Base-by-base conservation (phyloP, 1,140 invertebrate species). In the Drosophila parvula region DNA sequence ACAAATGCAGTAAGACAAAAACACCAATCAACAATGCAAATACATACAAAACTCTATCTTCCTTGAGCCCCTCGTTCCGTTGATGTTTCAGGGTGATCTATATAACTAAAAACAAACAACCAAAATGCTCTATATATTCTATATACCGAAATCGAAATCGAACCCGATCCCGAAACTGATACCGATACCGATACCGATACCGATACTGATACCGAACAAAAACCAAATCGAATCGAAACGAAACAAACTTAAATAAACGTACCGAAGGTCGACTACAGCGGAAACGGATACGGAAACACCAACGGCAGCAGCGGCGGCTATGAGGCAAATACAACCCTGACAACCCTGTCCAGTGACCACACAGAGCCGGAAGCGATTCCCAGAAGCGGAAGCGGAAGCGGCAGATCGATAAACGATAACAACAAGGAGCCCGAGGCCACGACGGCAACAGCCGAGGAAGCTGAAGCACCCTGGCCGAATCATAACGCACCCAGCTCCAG, bases 211-310 rank as follows among this genome's bases (percentile, higher is more conserved):
- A 16, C 44, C 43, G 48, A 51, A 60, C 36, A 51, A 62, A 56
- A 63, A 3, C n/a, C 10, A 59, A 58, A 41, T 40, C 41, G 12
- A 74, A 73, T 50, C 41, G 51, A 68, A 51, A 38, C 56, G 40
- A 43, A 43, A 38, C 16, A 14, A 55, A 73, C 9, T 10, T 45
- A 60, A 47, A 34, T 44, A 43, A 34, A 16, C 30, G 55, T 41
- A 30, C 5, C 64, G 62, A 86, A 86, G 83, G 80, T 89, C 63
- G 84, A 89, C 84, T 89, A 88, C 84, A 79, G 63, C 38, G 76
- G 71, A 63, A 79, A 70, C 44, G 70, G 70, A 53, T 74, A 74
- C 34, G 69, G 69, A 62, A 79, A 55, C 43, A 64, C 44, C 43
- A 79, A 50, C 28, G 73, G 48, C 45, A 47, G 55, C 34, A 43